These are phyloP conservation scores for Drosophila nr. medialis DNA, from an alignment of 2,888 invertebrate species.

Conservation along the genomic window DNA sequence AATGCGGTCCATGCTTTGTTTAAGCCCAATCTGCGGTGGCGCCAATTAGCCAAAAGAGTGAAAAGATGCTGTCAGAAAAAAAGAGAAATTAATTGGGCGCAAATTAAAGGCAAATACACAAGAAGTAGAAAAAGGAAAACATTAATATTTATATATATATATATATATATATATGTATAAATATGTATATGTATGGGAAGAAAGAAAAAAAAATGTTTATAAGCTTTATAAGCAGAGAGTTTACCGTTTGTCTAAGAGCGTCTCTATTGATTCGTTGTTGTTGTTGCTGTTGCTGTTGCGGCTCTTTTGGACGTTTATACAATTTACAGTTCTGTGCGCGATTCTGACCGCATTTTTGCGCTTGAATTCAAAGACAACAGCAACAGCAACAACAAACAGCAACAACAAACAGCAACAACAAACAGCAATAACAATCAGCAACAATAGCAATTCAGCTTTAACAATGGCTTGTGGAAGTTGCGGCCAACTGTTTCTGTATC, in stretches of 20 bases:
- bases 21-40: background rate
- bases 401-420: conserved; percentile 7
- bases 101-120: conserved; percentile 62
- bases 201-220: background rate
- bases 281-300: conserved; percentile 19
- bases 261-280: conserved; percentile 51
- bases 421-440: conserved; percentile 9
- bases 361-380: conserved; percentile 48
- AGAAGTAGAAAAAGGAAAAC: conserved; percentile 5
- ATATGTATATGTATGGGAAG: background rate
- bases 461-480: conserved; percentile 39
- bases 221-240: conserved; percentile 53
- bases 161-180: conserved; percentile 4
- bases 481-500: conserved; percentile 37
- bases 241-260: conserved; percentile 63
- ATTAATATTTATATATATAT: background rate
- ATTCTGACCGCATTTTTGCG: conserved; percentile 79
- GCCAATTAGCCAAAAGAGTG: conserved; percentile 53
- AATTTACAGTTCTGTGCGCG: conserved; percentile 71
- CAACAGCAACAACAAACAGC: conserved; percentile 4
- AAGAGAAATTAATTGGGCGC: conserved; percentile 74
- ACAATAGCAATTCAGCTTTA: conserved; percentile 16
- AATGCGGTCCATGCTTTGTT: conserved; percentile 24
- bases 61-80: conserved; percentile 38
- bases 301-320: conserved; percentile 23